Base-by-base conservation (phyloP, 2,797 vertebrate species). In the Halcyon badia region DNA sequence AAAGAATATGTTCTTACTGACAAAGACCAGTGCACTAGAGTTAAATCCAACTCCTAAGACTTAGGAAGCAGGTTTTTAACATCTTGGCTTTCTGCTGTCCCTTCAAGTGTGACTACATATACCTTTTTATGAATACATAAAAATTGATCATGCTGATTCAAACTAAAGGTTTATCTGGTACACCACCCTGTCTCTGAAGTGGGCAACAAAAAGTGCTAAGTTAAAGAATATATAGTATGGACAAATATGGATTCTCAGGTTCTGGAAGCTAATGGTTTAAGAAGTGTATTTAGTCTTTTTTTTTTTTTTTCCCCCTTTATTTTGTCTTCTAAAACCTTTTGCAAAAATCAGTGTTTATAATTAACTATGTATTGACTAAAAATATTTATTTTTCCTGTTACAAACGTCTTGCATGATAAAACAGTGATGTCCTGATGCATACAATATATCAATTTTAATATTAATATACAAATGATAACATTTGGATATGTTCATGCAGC, bases 161-260 rank as follows among this genome's bases (percentile, higher is more conserved):
- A 89, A 81, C 57, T 68, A 46, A 90, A 87, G 62, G 86, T 90
- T 82, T 86, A 84, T 79, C 66, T 92, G 58, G 31, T 46, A 90
- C 21, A 48, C 26, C 21, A 72, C 57, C 41, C 48, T 78, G 8
- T 44, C 57, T 39, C 5, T 65, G 49, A 90, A 91, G 33, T 51
- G 26, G 14, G 21, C 17, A 76, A 76, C 17, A 79, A 75, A 69
- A 94, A 71, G 4, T 56, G 10, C 14, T 84, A 30, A 31, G n/a
- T 7, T 7, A 79, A 91, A 72, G 26, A 76, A 37, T 46, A 46
- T 6, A n/a, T 6, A 61, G 77, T 83, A 51, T 2, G 68, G 16
- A 2, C 6, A 73, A 71, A 64, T 41, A 84, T 2, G 3, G 9
- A 58, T 84, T 93, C 14, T 71, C 6, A 52, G 2, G 2, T 68